phyloP scores from a whole-genome alignment of 2,888 invertebrate genomes.

The Drosophila nigricruria region DNA sequence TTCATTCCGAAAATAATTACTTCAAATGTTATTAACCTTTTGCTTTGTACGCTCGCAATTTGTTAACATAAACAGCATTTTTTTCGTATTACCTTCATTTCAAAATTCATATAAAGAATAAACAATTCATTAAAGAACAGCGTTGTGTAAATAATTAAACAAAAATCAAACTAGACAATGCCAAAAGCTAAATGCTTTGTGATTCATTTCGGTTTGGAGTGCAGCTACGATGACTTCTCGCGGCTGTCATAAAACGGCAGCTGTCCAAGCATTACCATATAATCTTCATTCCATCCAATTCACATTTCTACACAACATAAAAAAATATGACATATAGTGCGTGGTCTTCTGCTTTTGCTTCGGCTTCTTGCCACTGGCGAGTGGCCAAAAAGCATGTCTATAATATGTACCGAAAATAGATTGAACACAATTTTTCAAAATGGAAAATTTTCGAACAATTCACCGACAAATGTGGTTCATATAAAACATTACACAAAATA shows the following conservation, averaged over 20 bases:
- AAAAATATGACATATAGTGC: slow-evolving; percentile 46
- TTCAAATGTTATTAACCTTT: slow-evolving; percentile 17
- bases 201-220: slow-evolving; percentile 57
- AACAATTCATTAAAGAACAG: slow-evolving; percentile 64
- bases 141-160: slow-evolving; percentile 66
- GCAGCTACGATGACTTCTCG: slow-evolving; percentile 39
- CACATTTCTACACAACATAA: slow-evolving; percentile 5
- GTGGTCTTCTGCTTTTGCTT: slow-evolving; percentile 36
- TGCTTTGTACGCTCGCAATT: slow-evolving; percentile 14
- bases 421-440: slow-evolving; percentile 50
- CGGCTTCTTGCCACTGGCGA: slow-evolving; percentile 47
- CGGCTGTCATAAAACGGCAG: slow-evolving; percentile 52
- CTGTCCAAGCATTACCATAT: slow-evolving; percentile 47
- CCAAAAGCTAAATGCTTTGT: slow-evolving; percentile 9
- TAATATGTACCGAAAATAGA: slow-evolving; percentile 63
- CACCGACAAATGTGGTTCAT: slow-evolving; percentile 20
- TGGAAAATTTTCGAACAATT: slow-evolving; percentile 61
- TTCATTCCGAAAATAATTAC: not conserved
- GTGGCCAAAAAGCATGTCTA: slow-evolving; percentile 66
- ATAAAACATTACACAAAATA: slow-evolving; percentile 61
- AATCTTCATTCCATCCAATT: slow-evolving; percentile 2
- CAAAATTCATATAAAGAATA: slow-evolving; percentile 60
- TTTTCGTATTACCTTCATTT: slow-evolving; percentile 62
- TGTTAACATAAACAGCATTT: slow-evolving; percentile 35
- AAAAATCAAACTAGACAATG: slow-evolving; percentile 37